Evolutionary conservation across 1,140 invertebrate genomes (phyloP), one percentile per base, ranked within the genome.

Genomic region (Apis florea): DNA sequence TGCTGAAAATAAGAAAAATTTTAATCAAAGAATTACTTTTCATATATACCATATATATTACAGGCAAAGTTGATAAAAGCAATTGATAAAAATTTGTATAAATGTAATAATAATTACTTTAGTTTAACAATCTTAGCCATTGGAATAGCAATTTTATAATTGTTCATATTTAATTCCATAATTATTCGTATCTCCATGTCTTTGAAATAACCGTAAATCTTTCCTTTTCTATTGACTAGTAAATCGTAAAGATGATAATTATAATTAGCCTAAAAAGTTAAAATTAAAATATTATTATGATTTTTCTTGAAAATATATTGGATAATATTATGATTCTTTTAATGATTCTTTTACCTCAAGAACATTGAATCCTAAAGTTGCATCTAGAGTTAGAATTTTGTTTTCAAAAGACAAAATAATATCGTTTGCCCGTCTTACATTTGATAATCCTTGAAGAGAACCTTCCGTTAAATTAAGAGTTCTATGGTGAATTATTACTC

Each of bases 321-420:
- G 24, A 51, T 24, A 40, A 9, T 5, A 12, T 31, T 70, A 8
- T 47, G 10, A 17, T 54, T 56, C 1, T 13, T 21, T 59, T 19
- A 64, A 70, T 40, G n/a, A n/a, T n/a, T n/a, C 69, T 70, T 86
- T 89, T 80, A 90, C 91, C 3, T 79, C 63, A 3, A 90, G 64
- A 13, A 74, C 21, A 1, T 90, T 59, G 72, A 87, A 90, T 75
- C 82, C 84, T 4, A 92, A n/a, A 53, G 63, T 75, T 10, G 84
- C 26, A 70, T 91, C 83, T 5, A 89, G 3, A 0, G 53, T 69
- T 0, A 89, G 2, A 15, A 47, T 21, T 47, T 82, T 85, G 2
- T 88, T 40, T 3, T 40, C n/a, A 58, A 86, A 89, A 4, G 24
- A 53, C 5, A 84, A 12, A 15, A 53, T 49, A 5, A 85, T 72